phyloP scores from a whole-genome alignment of 2,113 vertebrate species.

The Amblyornis subalaris region DNA sequence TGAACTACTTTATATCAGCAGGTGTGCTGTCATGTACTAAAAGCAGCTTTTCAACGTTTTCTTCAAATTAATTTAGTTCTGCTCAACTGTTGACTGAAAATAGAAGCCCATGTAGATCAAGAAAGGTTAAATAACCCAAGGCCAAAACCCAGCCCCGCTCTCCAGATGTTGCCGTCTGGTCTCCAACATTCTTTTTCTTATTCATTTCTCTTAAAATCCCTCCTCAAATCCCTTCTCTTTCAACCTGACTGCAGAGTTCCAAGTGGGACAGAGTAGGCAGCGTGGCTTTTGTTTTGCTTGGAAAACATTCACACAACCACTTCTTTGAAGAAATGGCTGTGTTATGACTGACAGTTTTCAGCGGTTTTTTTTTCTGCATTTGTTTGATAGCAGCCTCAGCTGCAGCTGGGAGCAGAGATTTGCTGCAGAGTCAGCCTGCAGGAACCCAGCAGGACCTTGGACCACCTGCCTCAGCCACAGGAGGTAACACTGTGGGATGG shows the following conservation, averaged over 20 bases:
- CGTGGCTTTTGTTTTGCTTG: background rate
- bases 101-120: background rate
- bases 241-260: background rate
- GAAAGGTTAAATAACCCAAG: slow-evolving; percentile 7
- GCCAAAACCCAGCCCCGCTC: background rate
- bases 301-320: background rate
- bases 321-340: background rate
- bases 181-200: slow-evolving; percentile 27
- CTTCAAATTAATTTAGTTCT: slow-evolving; percentile 3
- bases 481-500: background rate
- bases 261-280: background rate
- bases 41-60: background rate
- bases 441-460: background rate
- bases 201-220: background rate
- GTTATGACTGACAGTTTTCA: background rate
- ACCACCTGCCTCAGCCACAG: background rate
- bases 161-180: slow-evolving; percentile 13
- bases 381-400: background rate
- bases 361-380: background rate
- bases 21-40: background rate
- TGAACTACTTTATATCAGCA: background rate
- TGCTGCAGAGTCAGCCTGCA: background rate
- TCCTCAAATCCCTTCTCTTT: slow-evolving; percentile 20
- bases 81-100: background rate
- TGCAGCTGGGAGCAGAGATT: background rate